Percentiles rank a stretch among this genome's conserved stretches.
Evolutionary conservation across 64 coral and sea anemone genomes (phyloP).

Genomic region (Stylophora pistillata): DNA sequence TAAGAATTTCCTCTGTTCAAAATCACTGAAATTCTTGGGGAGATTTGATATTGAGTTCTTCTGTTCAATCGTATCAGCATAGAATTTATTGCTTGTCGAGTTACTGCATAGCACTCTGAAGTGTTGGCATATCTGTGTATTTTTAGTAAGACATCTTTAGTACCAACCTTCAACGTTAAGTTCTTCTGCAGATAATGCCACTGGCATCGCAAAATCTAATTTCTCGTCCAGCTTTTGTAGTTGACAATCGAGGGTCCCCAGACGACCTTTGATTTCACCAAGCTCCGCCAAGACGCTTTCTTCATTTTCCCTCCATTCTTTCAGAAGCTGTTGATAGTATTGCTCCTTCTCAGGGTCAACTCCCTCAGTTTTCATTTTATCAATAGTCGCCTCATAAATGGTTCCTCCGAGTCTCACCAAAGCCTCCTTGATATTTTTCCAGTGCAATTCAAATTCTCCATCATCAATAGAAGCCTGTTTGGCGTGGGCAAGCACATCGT

Average conservation of each 20-base stretch:
- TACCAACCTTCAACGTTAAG: neutral
- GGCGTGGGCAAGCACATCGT: constrained; percentile 31
- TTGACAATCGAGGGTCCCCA: neutral
- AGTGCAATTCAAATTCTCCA: neutral
- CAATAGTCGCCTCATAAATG: neutral
- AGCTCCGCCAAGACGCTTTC: neutral
- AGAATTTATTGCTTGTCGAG: no score
- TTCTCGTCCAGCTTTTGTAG: neutral
- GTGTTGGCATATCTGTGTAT: no score
- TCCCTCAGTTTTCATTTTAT: neutral
- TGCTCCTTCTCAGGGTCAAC: neutral
- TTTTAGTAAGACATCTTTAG: no score
- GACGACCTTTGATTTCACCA: neutral
- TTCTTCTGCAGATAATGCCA: neutral
- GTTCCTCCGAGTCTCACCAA: constrained; percentile 7
- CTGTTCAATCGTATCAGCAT: no score
- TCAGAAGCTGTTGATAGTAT: neutral
- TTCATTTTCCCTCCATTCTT: neutral
- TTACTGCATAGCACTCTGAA: no score
- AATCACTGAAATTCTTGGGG: no score
- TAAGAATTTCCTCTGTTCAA: no score
- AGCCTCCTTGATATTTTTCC: constrained; percentile 15
- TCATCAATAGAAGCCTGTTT: constrained; percentile 20
- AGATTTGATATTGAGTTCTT: no score
- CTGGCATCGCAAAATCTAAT: neutral